These are phyloP conservation scores for Babylonia areolata DNA, from an alignment of 1,140 invertebrate species.

Conservation along the genomic window DNA sequence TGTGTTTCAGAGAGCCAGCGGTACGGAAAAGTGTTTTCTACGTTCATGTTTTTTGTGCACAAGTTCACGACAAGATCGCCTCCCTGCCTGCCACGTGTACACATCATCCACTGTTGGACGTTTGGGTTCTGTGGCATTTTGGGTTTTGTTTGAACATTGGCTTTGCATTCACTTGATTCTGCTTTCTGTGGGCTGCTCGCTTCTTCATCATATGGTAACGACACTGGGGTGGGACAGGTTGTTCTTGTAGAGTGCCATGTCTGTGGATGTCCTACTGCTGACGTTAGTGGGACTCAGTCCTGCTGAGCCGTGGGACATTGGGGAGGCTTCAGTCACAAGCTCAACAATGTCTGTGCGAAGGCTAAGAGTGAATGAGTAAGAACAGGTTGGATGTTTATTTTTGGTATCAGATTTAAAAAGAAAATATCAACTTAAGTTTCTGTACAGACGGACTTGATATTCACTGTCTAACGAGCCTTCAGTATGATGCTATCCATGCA, in stretches of 20 bases:
- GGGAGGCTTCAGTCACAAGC: background rate
- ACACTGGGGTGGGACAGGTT: background rate
- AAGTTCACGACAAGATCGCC: background rate
- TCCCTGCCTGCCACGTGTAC: background rate
- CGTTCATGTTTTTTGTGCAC: background rate
- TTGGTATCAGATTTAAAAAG: background rate
- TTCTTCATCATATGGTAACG: background rate
- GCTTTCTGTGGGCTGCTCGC: background rate
- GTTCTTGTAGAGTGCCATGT: background rate
- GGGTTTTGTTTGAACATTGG: background rate
- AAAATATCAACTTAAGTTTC: background rate
- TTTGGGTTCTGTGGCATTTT: background rate
- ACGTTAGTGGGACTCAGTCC: background rate
- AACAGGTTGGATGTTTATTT: background rate
- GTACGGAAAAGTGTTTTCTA: background rate
- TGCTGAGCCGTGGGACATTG: background rate
- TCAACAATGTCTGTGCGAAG: background rate
- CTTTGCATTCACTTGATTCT: background rate
- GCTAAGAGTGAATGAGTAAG: background rate
- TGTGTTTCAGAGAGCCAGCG: background rate
- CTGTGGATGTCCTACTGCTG: background rate
- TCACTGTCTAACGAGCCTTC: background rate
- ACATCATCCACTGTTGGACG: background rate
- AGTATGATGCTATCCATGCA: background rate
- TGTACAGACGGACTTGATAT: too few relatives aligned